Base-by-base conservation (phyloP, 2,888 invertebrate genomes). In the Toxonevra muliebris region DNA sequence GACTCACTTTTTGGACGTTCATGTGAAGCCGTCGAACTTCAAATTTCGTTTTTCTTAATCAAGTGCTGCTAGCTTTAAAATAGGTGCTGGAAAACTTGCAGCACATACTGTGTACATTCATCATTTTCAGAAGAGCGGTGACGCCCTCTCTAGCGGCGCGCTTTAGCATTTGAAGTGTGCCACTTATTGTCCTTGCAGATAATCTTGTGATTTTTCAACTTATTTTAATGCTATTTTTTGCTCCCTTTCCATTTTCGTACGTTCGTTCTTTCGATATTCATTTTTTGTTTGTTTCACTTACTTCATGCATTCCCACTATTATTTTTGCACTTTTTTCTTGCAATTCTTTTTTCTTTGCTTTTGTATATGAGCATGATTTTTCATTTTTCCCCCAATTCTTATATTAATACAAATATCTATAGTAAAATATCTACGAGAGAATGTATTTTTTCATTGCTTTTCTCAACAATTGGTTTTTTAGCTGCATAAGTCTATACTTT, bases 121-220 rank as follows among this genome's bases (percentile, higher is more conserved):
- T n/a, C n/a, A n/a, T n/a, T n/a, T 30, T 30, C 7, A 30, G 30
- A 2, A 4, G 13, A 4, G 48, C 48, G 15, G 45, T 52, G 53
- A 15, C 53, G 13, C 9, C 17, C n/a, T 10, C 53, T 10, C 13
- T 15, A 11, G 20, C 12, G 30, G 10, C 15, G 20, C 17, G 17
- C 30, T 55, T 20, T 55, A 19, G 30, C 30, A 55, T 55, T 55
- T 30, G 30, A 20, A 12, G 55, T 12, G 55, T 57, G 45, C 45
- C 60, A 60, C 60, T 60, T 60, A 43, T 60, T 60, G 60, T 42
- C 19, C 60, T 60, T 43, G 60, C 45, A 60, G 43, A 58, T 60
- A 60, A 60, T 60, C 60, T 60, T 15, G 2, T 60, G 60, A 45
- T 60, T 60, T 60, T 48, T 58, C 55, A 13, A 11, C 17, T 20